Conservation (phyloP, 30 jellyfish, hydroid and myxozoan genomes). For the Morbakka virulenta region DNA sequence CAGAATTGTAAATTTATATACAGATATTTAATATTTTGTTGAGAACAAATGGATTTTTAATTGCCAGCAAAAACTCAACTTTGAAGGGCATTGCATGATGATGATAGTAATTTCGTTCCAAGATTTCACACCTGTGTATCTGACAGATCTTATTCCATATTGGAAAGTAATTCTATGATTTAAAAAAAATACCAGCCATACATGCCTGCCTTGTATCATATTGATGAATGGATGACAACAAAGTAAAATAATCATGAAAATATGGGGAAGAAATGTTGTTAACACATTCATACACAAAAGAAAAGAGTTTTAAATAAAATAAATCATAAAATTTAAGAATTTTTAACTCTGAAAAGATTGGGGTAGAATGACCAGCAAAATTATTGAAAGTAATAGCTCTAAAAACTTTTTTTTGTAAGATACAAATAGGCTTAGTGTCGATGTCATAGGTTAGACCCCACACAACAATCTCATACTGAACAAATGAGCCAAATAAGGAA, state of each 20-base stretch:
- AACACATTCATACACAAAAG: background rate
- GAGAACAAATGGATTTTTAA: background rate
- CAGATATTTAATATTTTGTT: background rate
- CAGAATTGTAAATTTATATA: too few relatives aligned
- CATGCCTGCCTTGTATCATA: constrained; percentile 13
- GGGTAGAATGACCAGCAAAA: background rate
- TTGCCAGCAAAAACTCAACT: background rate
- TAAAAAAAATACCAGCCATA: background rate
- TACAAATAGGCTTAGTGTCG: constrained; percentile 2
- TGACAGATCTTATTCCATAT: constrained; percentile 6
- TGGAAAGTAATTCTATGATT: background rate
- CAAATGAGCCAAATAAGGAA: constrained; percentile 27
- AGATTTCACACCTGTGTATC: constrained; percentile 10
- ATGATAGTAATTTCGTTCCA: background rate
- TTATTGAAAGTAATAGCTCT: background rate
- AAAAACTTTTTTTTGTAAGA: background rate
- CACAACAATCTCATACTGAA: constrained; percentile 16
- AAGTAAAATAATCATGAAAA: background rate
- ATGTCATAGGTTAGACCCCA: constrained; percentile 46
- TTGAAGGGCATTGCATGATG: background rate
- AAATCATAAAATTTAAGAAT: constrained; percentile 3
- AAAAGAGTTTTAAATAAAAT: background rate
- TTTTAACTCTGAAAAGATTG: background rate
- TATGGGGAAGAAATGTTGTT: background rate
- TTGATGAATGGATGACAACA: background rate